phyloP scores from a whole-genome alignment of 1,140 invertebrate genomes.

The Philopotamus ludificatus region DNA sequence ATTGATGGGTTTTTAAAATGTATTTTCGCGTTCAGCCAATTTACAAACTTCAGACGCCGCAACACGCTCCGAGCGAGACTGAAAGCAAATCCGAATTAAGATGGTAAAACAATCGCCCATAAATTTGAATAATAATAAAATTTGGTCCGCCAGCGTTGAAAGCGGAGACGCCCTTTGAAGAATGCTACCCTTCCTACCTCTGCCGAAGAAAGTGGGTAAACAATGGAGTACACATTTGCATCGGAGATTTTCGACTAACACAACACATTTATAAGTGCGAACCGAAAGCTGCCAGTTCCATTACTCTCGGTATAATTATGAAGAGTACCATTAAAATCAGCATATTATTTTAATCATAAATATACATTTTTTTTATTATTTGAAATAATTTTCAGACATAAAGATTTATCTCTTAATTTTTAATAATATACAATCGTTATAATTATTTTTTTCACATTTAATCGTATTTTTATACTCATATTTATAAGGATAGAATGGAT shows the following conservation, averaged over 20 bases:
- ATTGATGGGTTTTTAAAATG: neutral
- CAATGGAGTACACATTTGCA: conserved; percentile 28
- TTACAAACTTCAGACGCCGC: conserved; percentile 21
- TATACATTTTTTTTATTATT: neutral
- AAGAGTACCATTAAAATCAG: neutral
- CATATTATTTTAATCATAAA: too few relatives aligned
- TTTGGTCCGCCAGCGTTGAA: neutral
- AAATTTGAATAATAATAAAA: conserved; percentile 34
- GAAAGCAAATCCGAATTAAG: conserved; percentile 32
- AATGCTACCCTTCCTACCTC: conserved; percentile 8
- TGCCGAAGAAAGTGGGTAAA: conserved; percentile 19
- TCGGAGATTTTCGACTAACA: conserved; percentile 10
- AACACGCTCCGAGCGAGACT: conserved; percentile 8
- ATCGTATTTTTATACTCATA: too few relatives aligned
- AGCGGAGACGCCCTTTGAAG: neutral
- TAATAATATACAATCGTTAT: too few relatives aligned
- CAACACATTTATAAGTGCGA: too few relatives aligned
- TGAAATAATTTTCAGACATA: too few relatives aligned
- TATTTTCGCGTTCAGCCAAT: conserved; percentile 13
- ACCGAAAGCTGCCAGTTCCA: too few relatives aligned
- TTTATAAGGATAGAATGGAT: too few relatives aligned
- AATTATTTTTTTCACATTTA: too few relatives aligned
- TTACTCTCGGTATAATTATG: too few relatives aligned
- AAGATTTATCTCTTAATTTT: too few relatives aligned
- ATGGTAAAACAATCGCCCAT: conserved; percentile 29